Evolutionary conservation across 2,797 vertebrate species (phyloP), one percentile per base, ranked within the genome.

Genomic region (Phataginus tricuspis): DNA sequence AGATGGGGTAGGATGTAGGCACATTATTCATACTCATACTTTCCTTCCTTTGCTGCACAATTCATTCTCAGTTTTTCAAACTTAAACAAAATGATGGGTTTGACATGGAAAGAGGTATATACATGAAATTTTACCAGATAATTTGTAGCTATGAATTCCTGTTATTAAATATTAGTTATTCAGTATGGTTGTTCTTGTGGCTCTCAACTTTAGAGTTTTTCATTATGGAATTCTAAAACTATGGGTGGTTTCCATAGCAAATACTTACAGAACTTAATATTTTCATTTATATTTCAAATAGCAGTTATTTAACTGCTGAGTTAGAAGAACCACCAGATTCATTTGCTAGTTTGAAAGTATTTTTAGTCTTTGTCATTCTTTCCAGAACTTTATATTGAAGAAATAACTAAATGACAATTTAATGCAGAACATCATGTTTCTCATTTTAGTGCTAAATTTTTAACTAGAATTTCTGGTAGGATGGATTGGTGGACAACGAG

Each of bases 291-390:
- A 42, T 61, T 25, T 93, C 72, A 61, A n/a, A 51, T 64, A 83
- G 18, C 11, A 61, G 13, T 66, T 90, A 74, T 15, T 79, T 90
- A 55, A 7, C 11, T 94, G 2, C 45, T 59, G 23, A 61, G 3
- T 13, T 39, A 25, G 25, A 84, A 59, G 45, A 94, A 55, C 21
- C n/a, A 21, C 71, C 25, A 55, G 63, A 86, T 77, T 84, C 12
- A 64, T 64, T 92, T 84, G 4, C 29, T 71, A 86, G 34, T 39
- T 86, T 95, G 66, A 66, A 95, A 68, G 29, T 77, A 96, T 55
- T 95, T 91, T 64, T n/a, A 49, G n/a, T 55, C 63, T 86, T 84
- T 64, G 7, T n/a, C 51, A 89, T 88, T 6, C 16, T 96, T 97
- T 93, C 45, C 45, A 78, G 31, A 77, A 51, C 11, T 95, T 95